Percentiles rank a stretch among this genome's conserved stretches.
Evolutionary conservation across 2,113 vertebrate species (phyloP).

Genomic region (Copsychus sechellarum): DNA sequence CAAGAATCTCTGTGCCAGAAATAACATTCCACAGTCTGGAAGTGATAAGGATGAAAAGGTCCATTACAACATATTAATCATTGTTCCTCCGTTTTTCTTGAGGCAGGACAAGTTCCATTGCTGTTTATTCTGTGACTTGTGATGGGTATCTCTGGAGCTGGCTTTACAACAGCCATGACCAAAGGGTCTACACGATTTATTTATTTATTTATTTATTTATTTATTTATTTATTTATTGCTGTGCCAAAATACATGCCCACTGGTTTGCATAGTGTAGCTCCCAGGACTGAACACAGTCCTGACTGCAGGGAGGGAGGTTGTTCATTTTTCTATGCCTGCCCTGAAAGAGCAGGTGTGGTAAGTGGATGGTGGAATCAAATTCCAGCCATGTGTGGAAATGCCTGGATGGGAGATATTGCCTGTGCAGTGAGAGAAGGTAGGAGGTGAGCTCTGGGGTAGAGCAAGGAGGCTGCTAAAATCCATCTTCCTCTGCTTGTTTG

Average conservation of each 20-base stretch:
- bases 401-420: not conserved
- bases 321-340: not conserved
- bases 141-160: slow-evolving; percentile 45
- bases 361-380: not conserved
- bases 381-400: not conserved
- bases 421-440: not conserved
- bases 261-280: not conserved
- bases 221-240: not conserved
- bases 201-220: slow-evolving; percentile 26
- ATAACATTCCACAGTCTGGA: slow-evolving; percentile 62
- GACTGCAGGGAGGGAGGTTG: not conserved
- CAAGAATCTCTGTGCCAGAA: slow-evolving; percentile 63
- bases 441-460: not conserved
- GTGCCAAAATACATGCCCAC: not conserved
- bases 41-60: slow-evolving; percentile 56
- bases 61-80: slow-evolving; percentile 61
- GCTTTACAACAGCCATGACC: not conserved
- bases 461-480: not conserved
- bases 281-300: not conserved
- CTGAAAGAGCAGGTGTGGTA: not conserved
- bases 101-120: slow-evolving; percentile 26
- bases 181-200: not conserved
- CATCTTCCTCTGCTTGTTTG: not conserved
- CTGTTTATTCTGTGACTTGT: slow-evolving; percentile 37
- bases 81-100: slow-evolving; percentile 35